Base-by-base conservation (phyloP, 2,113 vertebrate species). In the Gadus macrocephalus region DNA sequence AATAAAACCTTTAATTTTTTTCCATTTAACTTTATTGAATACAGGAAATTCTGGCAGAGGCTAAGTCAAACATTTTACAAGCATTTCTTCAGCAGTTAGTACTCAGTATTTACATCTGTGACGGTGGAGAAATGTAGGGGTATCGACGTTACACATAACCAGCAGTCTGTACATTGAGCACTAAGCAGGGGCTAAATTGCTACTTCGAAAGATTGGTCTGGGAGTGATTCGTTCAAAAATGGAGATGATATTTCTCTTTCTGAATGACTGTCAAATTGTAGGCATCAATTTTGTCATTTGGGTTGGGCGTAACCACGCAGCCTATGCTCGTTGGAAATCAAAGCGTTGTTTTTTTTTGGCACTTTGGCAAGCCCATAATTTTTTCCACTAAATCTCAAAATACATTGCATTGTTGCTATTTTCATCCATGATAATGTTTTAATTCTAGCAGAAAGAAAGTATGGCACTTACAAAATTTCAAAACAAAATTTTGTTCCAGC, bases 31-130 rank as follows among this genome's bases (percentile, higher is more conserved):
- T 97, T 97, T 98, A 96, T 96, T 96, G 93, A 97, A 94, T 95
- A 96, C 94, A 95, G 91, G 2, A 93, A 92, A 93, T 73, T 95
- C 92, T 92, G 94, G 94, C 94, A 95, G 93, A 95, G 94, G 93
- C 92, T 94, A 95, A 94, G 93, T 95, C 93, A 93, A 93, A 94
- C 90, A 81, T 78, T 91, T 90, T 93, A 64, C 56, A 49, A 49
- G 14, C 5, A 49, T 49, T 27, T 76, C 19, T 72, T 64, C 16
- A 70, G 73, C 86, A 85, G 93, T 95, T 94, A 94, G 94, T 93
- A 90, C 87, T 94, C 92, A 91, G 93, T 96, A 95, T 97, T 95
- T 95, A 97, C 95, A 96, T 90, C 92, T 89, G 93, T 92, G 92
- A 92, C 89, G 91, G 94, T 93, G 92, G 92, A 88, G 88, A 89